phyloP scores from a whole-genome alignment of 1,140 invertebrate genomes.

The Monomorium pharaonis region DNA sequence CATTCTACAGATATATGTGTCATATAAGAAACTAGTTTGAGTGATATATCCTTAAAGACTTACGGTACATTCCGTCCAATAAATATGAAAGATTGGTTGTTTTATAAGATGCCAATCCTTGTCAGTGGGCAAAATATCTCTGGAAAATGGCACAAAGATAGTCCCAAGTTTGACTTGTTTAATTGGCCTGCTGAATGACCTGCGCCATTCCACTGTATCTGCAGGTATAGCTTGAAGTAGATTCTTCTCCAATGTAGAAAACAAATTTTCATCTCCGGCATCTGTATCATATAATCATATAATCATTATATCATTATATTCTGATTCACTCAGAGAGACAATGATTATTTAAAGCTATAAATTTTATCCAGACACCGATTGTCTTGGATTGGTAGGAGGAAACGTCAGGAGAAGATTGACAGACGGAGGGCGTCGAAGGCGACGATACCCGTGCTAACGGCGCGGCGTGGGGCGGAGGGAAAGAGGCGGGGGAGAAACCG shows the following conservation, averaged over 20 bases:
- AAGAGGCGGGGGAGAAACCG: constrained; percentile 20
- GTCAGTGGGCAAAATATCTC: constrained; percentile 89
- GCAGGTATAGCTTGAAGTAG: constrained; percentile 92
- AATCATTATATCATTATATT: constrained; percentile 11
- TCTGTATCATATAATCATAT: constrained; percentile 87
- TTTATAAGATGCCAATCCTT: constrained; percentile 92
- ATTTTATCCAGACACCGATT: background rate
- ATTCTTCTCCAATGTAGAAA: constrained; percentile 91
- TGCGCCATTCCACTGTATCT: constrained; percentile 95
- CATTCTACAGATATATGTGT: constrained; percentile 24
- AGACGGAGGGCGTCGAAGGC: constrained; percentile 83
- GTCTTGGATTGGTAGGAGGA: background rate
- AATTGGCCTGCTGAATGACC: constrained; percentile 92
- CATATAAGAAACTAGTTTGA: constrained; percentile 15
- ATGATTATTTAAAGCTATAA: background rate
- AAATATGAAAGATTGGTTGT: constrained; percentile 96
- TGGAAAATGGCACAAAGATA: constrained; percentile 93
- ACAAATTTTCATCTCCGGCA: constrained; percentile 95
- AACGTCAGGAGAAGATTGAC: constrained; percentile 78
- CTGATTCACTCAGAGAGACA: background rate
- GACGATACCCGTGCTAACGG: constrained; percentile 56
- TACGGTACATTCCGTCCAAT: constrained; percentile 97
- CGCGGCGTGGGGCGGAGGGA: background rate
- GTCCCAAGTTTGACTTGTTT: constrained; percentile 94
- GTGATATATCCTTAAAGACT: constrained; percentile 76